phyloP scores from a whole-genome alignment of 2,797 vertebrate genomes.

The Kryptopterus vitreolus region DNA sequence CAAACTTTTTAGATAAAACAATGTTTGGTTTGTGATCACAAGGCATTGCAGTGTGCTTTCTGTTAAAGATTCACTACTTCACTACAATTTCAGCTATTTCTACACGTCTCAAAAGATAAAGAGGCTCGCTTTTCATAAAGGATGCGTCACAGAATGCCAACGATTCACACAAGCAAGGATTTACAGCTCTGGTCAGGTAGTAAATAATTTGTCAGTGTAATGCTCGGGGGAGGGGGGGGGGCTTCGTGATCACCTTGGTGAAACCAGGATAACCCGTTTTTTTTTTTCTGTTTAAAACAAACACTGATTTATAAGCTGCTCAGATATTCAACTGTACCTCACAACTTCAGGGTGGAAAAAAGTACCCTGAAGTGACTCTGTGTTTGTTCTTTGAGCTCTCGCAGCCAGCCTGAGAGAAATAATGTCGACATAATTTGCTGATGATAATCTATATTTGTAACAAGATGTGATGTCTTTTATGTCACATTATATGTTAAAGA shows the following conservation, averaged over 20 bases:
- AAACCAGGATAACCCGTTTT: conserved; percentile 50
- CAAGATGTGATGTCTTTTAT: not conserved
- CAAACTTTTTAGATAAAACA: not conserved
- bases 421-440: not conserved
- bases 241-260: conserved; percentile 24
- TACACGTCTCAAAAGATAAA: not conserved
- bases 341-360: conserved; percentile 5
- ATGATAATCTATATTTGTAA: not conserved
- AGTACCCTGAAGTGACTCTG: not conserved
- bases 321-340: conserved; percentile 20
- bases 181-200: not conserved
- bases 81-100: not conserved
- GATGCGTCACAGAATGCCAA: not conserved
- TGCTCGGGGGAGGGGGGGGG: conserved; percentile 9
- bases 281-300: conserved; percentile 32
- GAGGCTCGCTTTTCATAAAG: not conserved
- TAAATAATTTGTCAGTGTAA: conserved; percentile 30
- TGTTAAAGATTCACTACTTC: too few relatives aligned
- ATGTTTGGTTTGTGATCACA: not conserved
- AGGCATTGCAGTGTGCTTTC: not conserved
- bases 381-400: conserved; percentile 11
- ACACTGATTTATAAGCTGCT: conserved; percentile 21
- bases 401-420: not conserved
- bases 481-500: not conserved
- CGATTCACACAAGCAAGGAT: not conserved